Percentiles rank a stretch among this genome's conserved stretches.
Evolutionary conservation across 1,140 invertebrate species (phyloP).

Genomic region (Caligus rogercresseyi): DNA sequence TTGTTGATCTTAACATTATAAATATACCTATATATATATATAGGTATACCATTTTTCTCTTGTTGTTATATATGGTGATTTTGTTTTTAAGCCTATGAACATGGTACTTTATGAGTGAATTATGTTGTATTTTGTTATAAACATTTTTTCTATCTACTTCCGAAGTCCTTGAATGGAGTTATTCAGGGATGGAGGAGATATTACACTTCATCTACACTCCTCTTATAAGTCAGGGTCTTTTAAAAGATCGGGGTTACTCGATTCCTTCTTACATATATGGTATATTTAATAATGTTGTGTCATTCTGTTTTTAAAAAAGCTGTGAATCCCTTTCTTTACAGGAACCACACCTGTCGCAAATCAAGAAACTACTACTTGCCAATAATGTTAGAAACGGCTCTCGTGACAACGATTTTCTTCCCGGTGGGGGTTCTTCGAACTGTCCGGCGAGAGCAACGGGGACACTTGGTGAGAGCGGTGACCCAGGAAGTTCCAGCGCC

Average conservation of each 20-base stretch:
- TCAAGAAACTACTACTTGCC: background rate
- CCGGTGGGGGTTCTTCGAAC: background rate
- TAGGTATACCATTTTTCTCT: background rate
- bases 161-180: background rate
- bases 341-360: background rate
- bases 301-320: background rate
- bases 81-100: background rate
- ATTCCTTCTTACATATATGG: background rate
- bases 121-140: no score
- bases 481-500: conserved; percentile 2
- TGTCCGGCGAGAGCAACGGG: background rate
- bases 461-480: background rate
- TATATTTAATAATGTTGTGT: background rate
- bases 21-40: background rate
- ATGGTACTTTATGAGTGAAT: background rate
- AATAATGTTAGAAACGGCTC: conserved; percentile 12
- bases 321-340: no score
- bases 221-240: background rate
- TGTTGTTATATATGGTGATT: background rate
- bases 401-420: background rate
- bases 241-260: background rate
- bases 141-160: background rate
- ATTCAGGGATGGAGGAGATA: background rate
- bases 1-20: no score
- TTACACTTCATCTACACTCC: background rate